These are phyloP conservation scores for Aphelenchoides avenae DNA, from an alignment of 1,140 invertebrate genomes.

Conservation along the genomic window DNA sequence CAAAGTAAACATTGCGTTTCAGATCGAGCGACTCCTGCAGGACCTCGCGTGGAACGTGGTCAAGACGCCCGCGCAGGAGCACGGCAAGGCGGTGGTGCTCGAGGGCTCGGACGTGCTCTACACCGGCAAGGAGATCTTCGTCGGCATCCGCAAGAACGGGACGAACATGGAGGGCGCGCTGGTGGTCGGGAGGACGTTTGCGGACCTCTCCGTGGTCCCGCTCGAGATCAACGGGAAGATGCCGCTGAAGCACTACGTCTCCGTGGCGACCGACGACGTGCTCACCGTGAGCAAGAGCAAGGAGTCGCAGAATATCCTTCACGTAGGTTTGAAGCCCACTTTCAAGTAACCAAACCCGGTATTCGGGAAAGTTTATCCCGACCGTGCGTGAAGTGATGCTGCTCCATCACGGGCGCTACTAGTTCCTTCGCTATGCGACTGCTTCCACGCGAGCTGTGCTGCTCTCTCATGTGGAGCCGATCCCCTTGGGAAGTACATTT, in stretches of 20 bases:
- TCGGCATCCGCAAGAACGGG: constrained; percentile 55
- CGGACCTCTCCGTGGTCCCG: constrained; percentile 52
- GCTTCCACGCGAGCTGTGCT: no score
- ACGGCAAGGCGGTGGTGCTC: constrained; percentile 47
- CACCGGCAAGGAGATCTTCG: constrained; percentile 56
- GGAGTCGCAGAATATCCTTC: constrained; percentile 40
- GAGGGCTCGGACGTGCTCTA: constrained; percentile 54
- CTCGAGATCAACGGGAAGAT: constrained; percentile 29
- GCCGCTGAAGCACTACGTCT: constrained; percentile 49
- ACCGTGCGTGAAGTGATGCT: no score
- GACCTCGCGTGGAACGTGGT: constrained; percentile 50
- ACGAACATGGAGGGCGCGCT: constrained; percentile 56
- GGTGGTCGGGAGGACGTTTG: constrained; percentile 49
- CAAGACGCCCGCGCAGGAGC: constrained; percentile 37
- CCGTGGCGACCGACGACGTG: constrained; percentile 42
- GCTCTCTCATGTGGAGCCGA: no score
- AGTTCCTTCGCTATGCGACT: no score
- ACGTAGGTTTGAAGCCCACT: no score
- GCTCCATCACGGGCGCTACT: no score
- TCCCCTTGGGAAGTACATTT: no score
- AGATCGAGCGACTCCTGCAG: constrained; percentile 26
- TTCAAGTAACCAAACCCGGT: no score
- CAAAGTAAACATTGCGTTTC: no score
- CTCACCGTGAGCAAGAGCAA: constrained; percentile 45
- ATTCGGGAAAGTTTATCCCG: no score